Evolutionary conservation across 2,888 invertebrate species (phyloP).

Genomic region (Stratiomys singularior): DNA sequence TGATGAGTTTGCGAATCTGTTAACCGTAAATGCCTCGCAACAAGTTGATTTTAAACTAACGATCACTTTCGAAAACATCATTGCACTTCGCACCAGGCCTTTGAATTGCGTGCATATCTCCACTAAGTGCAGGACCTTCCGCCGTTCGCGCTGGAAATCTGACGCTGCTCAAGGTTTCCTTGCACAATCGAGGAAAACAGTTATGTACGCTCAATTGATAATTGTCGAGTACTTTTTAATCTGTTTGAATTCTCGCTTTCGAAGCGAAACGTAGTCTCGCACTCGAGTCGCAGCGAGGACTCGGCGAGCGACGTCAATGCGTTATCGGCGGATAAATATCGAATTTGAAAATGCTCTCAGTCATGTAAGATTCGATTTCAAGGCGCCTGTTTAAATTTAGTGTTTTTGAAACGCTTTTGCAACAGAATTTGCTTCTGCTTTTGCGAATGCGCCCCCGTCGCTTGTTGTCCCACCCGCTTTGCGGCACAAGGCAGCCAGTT

Average conservation of each 20-base stretch:
- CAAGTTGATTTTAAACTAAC: conserved; percentile 22
- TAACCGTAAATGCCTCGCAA: conserved; percentile 26
- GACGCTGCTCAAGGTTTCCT: not conserved
- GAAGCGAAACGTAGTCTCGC: too few relatives aligned
- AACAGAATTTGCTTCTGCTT: not conserved
- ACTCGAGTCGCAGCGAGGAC: too few relatives aligned
- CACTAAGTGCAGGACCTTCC: not conserved
- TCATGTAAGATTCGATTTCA: not conserved
- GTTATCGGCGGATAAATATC: too few relatives aligned
- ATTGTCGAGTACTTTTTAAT: too few relatives aligned
- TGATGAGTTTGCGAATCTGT: conserved; percentile 16
- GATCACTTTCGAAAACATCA: conserved; percentile 20
- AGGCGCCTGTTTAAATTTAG: not conserved
- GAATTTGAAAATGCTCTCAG: too few relatives aligned
- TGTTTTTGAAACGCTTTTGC: not conserved
- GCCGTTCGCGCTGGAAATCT: not conserved
- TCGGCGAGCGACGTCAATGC: too few relatives aligned
- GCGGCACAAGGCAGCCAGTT: not conserved
- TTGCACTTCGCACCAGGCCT: not conserved
- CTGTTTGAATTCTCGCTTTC: too few relatives aligned
- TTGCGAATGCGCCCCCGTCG: not conserved
- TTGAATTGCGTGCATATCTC: not conserved
- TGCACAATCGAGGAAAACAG: not conserved
- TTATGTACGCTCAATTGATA: not conserved
- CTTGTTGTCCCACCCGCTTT: not conserved